These are phyloP conservation scores for Plectus sambesii DNA, from an alignment of 1,140 invertebrate genomes.

Conservation along the genomic window DNA sequence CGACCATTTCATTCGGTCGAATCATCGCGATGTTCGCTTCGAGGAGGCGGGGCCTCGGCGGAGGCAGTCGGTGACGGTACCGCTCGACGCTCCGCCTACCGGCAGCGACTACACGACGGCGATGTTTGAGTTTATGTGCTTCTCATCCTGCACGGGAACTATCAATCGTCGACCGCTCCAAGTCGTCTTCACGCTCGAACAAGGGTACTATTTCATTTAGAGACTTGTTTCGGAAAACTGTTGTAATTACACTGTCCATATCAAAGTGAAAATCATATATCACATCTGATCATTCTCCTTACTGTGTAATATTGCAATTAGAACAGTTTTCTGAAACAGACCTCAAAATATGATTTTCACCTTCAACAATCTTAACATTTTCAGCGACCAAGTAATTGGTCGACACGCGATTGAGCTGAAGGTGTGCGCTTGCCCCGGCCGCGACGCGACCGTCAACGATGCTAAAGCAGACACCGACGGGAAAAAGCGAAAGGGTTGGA, in stretches of 20 bases:
- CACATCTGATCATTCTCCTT: neutral
- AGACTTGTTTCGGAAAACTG: neutral
- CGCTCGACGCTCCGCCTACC: neutral
- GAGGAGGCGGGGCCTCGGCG: too few relatives aligned
- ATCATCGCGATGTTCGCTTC: too few relatives aligned
- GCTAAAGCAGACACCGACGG: neutral
- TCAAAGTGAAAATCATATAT: neutral
- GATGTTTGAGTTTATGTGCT: neutral
- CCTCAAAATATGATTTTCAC: neutral
- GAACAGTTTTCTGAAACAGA: neutral
- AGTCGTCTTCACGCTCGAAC: neutral
- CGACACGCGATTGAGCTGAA: neutral
- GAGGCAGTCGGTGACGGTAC: neutral
- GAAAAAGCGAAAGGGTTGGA: too few relatives aligned
- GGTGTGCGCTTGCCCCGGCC: neutral
- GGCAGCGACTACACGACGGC: neutral
- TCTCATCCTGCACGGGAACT: neutral
- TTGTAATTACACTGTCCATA: neutral
- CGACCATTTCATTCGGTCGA: too few relatives aligned
- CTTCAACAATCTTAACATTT: neutral
- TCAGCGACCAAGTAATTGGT: neutral
- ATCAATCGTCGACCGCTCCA: neutral
- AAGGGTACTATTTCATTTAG: neutral
- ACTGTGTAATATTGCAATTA: neutral
- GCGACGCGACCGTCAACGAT: neutral